Percentiles rank a stretch among this genome's conserved stretches.
Evolutionary conservation across 2,888 invertebrate genomes (phyloP).

Genomic region (Cantharis flavilabris): DNA sequence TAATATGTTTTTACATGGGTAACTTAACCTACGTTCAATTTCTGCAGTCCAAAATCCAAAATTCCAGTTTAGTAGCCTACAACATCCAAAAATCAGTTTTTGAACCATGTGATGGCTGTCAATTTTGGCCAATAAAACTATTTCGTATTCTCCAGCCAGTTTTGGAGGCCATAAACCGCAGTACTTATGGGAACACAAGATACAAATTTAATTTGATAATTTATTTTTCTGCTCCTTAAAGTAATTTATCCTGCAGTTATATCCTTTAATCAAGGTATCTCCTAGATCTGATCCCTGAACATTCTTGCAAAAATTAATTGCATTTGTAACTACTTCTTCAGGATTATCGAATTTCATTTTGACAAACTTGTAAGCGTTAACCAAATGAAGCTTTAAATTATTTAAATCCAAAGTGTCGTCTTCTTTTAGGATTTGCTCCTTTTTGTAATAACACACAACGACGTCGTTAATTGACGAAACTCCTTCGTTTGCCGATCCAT

Average conservation of each 20-base stretch:
- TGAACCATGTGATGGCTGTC: no score
- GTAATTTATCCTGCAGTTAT: neutral
- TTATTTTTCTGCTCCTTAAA: neutral
- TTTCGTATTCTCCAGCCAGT: no score
- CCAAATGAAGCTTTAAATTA: neutral
- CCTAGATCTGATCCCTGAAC: neutral
- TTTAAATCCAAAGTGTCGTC: neutral
- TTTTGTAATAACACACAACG: neutral
- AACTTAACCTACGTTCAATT: no score
- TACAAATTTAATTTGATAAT: neutral
- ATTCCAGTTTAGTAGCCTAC: no score
- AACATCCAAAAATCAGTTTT: no score
- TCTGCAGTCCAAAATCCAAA: no score
- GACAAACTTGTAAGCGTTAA: neutral
- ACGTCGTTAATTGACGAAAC: neutral
- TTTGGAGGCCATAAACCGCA: no score
- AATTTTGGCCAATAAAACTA: no score
- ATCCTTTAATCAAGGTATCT: neutral
- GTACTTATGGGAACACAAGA: neutral
- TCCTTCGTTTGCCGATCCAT: neutral
- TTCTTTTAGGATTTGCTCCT: neutral
- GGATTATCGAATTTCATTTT: neutral
- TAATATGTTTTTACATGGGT: no score
- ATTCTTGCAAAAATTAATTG: neutral
- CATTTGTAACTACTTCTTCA: neutral